Evolutionary conservation across 2,888 invertebrate genomes (phyloP), one percentile per base, ranked within the genome.

Genomic region (Yponomeuta malinellus): DNA sequence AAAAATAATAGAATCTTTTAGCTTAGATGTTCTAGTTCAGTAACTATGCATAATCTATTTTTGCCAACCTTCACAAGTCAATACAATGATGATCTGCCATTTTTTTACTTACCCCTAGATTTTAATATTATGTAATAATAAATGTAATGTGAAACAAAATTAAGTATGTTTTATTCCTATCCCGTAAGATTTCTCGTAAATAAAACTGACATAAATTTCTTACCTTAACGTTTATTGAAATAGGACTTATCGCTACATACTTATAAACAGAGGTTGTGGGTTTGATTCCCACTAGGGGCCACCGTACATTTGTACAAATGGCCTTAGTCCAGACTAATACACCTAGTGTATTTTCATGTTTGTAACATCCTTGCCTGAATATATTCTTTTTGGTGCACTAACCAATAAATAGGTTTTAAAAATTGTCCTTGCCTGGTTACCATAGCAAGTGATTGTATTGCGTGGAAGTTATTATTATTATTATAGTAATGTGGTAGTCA

Each of bases 1-100:
- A 59, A 15, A 15, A 59, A 59, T 15, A 59, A 37, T 68, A 68
- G 52, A 64, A 64, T 23, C 29, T 65, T 23, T 65, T 65, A 29
- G 65, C 33, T 65, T 10, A 31, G 12, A 29, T 65, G 29, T 8
- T 65, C 29, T 65, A 33, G 10, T 65, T 10, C 65, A 6, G 1
- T 33, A 33, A 12, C 29, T 65, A 5, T 33, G 31, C n/a, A 31
- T n/a, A 67, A 43, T 31, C 37, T 67, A 67, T n/a, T 83, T 88
- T 89, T 88, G 90, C 90, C 89, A 91, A 90, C 86, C 83, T 88
- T 89, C 90, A 89, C 90, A 81, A 63, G 89, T 89, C 88, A 83
- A 80, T 85, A 59, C 81, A 81, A 82, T 85, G 87, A 90, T 86
- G 81, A 90, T 90, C 91, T 90, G 91, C 91, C 90, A 91, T 91